A percentile compares a stretch with the other conserved stretches of the same genome.
Evolutionary conservation across 2,113 vertebrate species (phyloP).

Genomic region (Cricetomys ansorgei): DNA sequence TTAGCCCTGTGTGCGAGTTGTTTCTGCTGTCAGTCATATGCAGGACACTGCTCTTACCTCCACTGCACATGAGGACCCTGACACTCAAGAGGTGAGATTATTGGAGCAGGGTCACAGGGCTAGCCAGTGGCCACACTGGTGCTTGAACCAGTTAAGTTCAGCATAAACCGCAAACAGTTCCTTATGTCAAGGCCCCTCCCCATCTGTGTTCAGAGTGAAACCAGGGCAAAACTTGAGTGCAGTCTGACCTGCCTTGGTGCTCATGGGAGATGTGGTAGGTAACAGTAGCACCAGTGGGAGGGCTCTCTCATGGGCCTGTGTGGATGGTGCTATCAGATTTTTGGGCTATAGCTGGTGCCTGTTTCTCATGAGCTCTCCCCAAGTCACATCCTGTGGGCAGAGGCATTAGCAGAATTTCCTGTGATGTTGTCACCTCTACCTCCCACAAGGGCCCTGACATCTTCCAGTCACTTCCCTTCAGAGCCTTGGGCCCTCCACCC

Average conservation of each 20-base stretch:
- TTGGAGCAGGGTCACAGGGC: background rate
- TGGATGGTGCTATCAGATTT: background rate
- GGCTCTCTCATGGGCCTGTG: background rate
- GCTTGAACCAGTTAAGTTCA: background rate
- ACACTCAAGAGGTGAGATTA: background rate
- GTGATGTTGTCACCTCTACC: constrained; percentile 50
- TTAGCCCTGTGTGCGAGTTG: background rate
- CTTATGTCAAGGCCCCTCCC: background rate
- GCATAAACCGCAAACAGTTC: background rate
- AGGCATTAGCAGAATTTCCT: constrained; percentile 44
- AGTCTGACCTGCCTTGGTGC: background rate
- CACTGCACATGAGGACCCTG: background rate
- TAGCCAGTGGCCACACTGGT: background rate
- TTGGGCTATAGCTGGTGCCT: background rate
- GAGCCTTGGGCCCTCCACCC: background rate
- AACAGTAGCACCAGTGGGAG: accelerated
- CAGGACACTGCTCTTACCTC: background rate
- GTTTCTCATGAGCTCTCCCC: background rate
- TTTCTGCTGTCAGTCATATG: background rate
- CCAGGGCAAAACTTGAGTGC: background rate
- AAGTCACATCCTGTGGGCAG: constrained; percentile 76
- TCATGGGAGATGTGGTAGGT: background rate
- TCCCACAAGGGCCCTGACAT: constrained; percentile 32
- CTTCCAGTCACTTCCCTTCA: constrained; percentile 49
- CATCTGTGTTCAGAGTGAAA: background rate